Percentiles rank a stretch among this genome's conserved stretches.
phyloP scores from a whole-genome alignment of 2,113 vertebrate genomes.

The Pseudopodoces humilis region DNA sequence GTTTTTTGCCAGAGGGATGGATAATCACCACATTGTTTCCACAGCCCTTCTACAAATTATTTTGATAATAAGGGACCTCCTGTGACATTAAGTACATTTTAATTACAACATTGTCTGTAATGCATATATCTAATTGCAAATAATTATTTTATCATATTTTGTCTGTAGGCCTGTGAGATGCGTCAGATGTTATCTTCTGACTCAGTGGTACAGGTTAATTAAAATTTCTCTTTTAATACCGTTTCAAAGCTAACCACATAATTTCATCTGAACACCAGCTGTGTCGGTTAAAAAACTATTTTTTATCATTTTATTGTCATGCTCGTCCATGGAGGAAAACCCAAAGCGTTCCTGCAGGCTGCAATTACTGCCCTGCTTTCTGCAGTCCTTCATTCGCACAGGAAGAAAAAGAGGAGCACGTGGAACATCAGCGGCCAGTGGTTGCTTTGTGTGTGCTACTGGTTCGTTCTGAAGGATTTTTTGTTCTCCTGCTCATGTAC shows the following conservation, averaged over 20 bases:
- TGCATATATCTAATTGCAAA: conserved; percentile 64
- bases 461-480: neutral
- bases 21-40: neutral
- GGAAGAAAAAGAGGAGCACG: neutral
- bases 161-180: conserved; percentile 6
- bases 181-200: conserved; percentile 61
- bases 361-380: conserved; percentile 42
- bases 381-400: neutral
- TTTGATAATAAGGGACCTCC: conserved; percentile 34
- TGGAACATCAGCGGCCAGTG: neutral
- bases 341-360: neutral
- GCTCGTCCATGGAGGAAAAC: neutral
- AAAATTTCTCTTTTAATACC: conserved; percentile 66
- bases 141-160: conserved; percentile 61
- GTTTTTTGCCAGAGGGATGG: neutral
- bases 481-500: neutral
- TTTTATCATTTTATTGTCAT: neutral
- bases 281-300: conserved; percentile 37
- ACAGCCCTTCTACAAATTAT: conserved; percentile 1
- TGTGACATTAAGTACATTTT: conserved; percentile 57
- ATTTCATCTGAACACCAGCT: conserved; percentile 61
- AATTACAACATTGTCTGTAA: conserved; percentile 54
- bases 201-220: conserved; percentile 53
- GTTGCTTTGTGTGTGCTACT: neutral
- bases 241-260: conserved; percentile 64